Percentiles rank a stretch among this genome's conserved stretches.
These are phyloP conservation scores for Actias luna DNA, from an alignment of 2,888 invertebrate genomes.

Conservation along the genomic window DNA sequence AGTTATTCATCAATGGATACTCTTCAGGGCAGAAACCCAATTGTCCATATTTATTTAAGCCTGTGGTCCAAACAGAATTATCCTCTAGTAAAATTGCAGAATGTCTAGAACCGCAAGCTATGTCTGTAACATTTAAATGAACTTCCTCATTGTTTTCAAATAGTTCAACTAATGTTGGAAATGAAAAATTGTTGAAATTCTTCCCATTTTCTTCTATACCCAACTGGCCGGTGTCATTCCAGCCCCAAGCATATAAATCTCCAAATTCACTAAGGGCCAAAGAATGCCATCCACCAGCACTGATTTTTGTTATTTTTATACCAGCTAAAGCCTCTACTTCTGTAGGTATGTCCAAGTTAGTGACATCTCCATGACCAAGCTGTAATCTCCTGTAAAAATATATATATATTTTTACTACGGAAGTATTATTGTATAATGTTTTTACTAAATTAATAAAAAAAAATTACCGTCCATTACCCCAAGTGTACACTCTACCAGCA, in stretches of 20 bases:
- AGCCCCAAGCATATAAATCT: conserved; percentile 95
- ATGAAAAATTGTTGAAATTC: conserved; percentile 45
- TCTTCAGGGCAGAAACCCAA: conserved; percentile 75
- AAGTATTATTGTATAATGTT: not conserved
- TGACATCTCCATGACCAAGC: conserved; percentile 89
- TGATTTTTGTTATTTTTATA: conserved; percentile 85
- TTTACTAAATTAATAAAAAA: conserved; percentile 7
- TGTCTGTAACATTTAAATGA: conserved; percentile 77
- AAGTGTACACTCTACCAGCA: conserved; percentile 88
- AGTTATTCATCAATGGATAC: conserved; percentile 46
- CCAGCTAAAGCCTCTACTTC: conserved; percentile 89
- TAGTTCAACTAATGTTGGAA: conserved; percentile 65
- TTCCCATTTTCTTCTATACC: conserved; percentile 79
- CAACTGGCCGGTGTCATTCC: conserved; percentile 93
- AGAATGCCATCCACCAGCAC: conserved; percentile 94
- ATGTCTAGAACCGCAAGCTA: conserved; percentile 90
- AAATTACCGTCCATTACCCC: conserved; percentile 90
- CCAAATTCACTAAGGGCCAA: conserved; percentile 89
- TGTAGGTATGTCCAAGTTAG: conserved; percentile 83
- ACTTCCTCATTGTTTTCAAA: conserved; percentile 67
- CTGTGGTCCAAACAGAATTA: conserved; percentile 86
- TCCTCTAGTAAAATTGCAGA: conserved; percentile 86
- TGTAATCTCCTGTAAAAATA: conserved; percentile 89
- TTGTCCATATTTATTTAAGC: conserved; percentile 92
- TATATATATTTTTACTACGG: not conserved